Percentiles rank a stretch among this genome's conserved stretches.
phyloP scores from a whole-genome alignment of 2,113 vertebrate species.

The Narcine bancroftii region DNA sequence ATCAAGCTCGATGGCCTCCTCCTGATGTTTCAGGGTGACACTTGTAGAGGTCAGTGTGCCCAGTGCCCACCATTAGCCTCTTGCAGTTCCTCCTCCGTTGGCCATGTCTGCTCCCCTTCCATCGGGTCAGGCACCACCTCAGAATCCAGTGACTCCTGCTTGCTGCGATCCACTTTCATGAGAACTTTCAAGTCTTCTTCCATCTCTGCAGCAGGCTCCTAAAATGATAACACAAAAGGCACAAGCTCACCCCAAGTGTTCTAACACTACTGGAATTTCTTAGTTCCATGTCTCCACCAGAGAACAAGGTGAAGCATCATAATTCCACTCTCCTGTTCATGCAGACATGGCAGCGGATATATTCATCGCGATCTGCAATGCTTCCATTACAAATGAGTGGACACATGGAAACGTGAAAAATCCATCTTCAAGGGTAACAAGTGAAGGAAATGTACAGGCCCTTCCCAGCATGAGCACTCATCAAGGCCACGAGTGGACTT shows the following conservation, averaged over 20 bases:
- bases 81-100: slow-evolving; percentile 79
- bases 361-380: not conserved
- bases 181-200: slow-evolving; percentile 67
- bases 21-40: too few relatives aligned
- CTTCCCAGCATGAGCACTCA: not conserved
- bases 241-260: not conserved
- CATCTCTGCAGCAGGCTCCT: slow-evolving; percentile 59
- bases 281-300: not conserved
- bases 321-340: not conserved
- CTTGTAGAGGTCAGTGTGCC: not conserved
- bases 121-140: slow-evolving; percentile 87
- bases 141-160: slow-evolving; percentile 71
- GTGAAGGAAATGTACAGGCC: not conserved
- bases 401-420: not conserved
- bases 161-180: slow-evolving; percentile 71
- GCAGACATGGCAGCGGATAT: not conserved
- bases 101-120: slow-evolving; percentile 97
- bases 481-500: not conserved
- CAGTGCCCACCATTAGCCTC: slow-evolving; percentile 72
- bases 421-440: not conserved
- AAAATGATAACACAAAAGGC: slow-evolving; percentile 37
- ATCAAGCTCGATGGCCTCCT: too few relatives aligned
- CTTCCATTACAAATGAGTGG: not conserved
- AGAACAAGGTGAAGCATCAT: not conserved
- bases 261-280: not conserved